Evolutionary conservation across 2,888 invertebrate genomes (phyloP), one percentile per base, ranked within the genome.

Genomic region (Phaedon cochleariae): DNA sequence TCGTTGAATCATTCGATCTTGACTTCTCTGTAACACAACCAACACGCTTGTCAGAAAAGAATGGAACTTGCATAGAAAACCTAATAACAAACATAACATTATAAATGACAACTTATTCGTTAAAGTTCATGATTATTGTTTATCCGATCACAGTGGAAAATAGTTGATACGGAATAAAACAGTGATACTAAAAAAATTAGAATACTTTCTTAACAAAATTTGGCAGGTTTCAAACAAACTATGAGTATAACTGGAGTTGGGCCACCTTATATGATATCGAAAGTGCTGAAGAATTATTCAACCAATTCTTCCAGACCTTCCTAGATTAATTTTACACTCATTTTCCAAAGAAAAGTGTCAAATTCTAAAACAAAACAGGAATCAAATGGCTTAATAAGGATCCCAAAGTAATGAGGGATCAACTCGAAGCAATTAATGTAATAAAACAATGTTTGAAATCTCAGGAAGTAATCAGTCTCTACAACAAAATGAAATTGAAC

Each of bases 71-170:
- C n/a, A n/a, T n/a, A n/a, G n/a, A n/a, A n/a, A n/a, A n/a, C n/a
- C n/a, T n/a, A n/a, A n/a, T n/a, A n/a, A n/a, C n/a, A n/a, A n/a
- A n/a, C n/a, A n/a, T n/a, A n/a, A n/a, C n/a, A n/a, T n/a, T n/a
- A 52, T 52, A 26, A 26, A 9, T 10, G 52, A 52, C 6, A 52
- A 1, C 22, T 10, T 52, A 20, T 9, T 26, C 12, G 52, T 53
- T 53, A 15, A 53, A 17, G 31, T 53, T 18, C 29, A 22, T 26
- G 29, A 53, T 17, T 53, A 17, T 15, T 53, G 52, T 29, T 29
- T 53, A 53, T 53, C 31, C 3, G 52, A 53, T 18, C 29, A 53
- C 52, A 29, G 26, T 15, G 52, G 15, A 51, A 51, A 15, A 21
- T 15, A 20, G 5, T 9, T 3, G n/a, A 51, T 22, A 15, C 15